Conservation (phyloP, 2,888 invertebrate genomes). For the Blastobasis adustella region DNA sequence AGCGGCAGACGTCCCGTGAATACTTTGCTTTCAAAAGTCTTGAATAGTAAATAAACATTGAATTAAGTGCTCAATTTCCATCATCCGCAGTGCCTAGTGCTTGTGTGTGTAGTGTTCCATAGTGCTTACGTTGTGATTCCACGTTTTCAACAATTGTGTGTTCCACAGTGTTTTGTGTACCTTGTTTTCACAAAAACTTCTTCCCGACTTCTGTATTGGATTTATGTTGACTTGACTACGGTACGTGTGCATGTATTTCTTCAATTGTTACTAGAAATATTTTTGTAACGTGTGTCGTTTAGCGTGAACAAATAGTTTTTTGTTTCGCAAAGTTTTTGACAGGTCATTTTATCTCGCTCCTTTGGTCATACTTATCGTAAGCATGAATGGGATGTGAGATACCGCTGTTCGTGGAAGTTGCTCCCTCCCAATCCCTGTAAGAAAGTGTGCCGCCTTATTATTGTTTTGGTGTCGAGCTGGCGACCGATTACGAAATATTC, state of each 20-base stretch:
- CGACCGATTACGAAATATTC: constrained; percentile 59
- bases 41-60: constrained; percentile 54
- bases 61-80: constrained; percentile 31
- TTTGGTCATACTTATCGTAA: constrained; percentile 22
- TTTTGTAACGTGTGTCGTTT: too few species aligned
- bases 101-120: constrained; percentile 45
- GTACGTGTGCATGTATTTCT: constrained; percentile 37
- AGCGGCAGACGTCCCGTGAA: constrained; percentile 58
- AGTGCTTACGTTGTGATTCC: constrained; percentile 42
- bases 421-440: constrained; percentile 41
- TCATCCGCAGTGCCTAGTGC: constrained; percentile 37
- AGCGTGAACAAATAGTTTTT: constrained; percentile 32
- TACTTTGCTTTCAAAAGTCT: constrained; percentile 40
- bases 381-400: constrained; percentile 41
- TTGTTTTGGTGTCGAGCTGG: constrained; percentile 59
- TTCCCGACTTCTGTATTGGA: constrained; percentile 57
- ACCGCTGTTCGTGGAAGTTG: constrained; percentile 33
- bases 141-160: constrained; percentile 40
- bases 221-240: constrained; percentile 66
- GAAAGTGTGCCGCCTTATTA: constrained; percentile 60
- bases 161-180: constrained; percentile 57
- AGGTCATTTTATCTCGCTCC: constrained; percentile 40
- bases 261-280: not conserved
- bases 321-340: constrained; percentile 51
- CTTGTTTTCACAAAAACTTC: constrained; percentile 60